Evolutionary conservation across 2,113 vertebrate species (phyloP), one percentile per base, ranked within the genome.

Genomic region (Corvus cornix): DNA sequence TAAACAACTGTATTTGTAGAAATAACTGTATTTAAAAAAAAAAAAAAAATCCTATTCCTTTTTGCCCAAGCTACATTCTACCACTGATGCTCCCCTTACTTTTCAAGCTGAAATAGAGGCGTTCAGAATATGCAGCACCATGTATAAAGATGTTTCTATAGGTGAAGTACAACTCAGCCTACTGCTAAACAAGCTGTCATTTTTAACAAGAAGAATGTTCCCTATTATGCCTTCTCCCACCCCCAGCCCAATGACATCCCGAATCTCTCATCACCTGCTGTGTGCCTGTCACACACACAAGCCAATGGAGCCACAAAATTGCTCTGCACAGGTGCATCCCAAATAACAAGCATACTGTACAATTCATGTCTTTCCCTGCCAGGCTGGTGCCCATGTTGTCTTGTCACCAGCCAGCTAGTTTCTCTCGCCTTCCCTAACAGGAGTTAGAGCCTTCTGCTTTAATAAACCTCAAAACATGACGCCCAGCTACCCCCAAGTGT

Each of bases 311-410:
- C 76, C 70, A 95, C 63, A 59, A 95, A 96, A 96, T 1, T 69
- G 84, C 90, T 95, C 81, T 58, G 95, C 96, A 96, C 89, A 95
- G 94, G 93, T 96, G 95, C 87, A 97, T 33, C 70, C 78, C 78
- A 82, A 87, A 95, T 64, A 76, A 86, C 75, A 80, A 35, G 35
- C 46, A 83, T 43, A 75, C 79, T 21, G 68, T 69, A 60, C 18
- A 64, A 88, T 49, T 76, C 64, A 13, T 2, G 6, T 35, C 74
- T 55, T 24, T 70, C 41, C 52, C 49, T n/a, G 41, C 60, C 82
- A 94, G 41, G 49, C 70, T 76, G 82, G 78, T 95, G 87, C 87
- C 94, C 89, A 89, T 90, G 89, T 81, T 84, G 52, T 11, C 59
- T 64, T 80, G 49, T n/a, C 9, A 84, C 33, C 67, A 91, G 55